phyloP scores from a whole-genome alignment of 2,113 vertebrate species.

The Chloebia gouldiae region DNA sequence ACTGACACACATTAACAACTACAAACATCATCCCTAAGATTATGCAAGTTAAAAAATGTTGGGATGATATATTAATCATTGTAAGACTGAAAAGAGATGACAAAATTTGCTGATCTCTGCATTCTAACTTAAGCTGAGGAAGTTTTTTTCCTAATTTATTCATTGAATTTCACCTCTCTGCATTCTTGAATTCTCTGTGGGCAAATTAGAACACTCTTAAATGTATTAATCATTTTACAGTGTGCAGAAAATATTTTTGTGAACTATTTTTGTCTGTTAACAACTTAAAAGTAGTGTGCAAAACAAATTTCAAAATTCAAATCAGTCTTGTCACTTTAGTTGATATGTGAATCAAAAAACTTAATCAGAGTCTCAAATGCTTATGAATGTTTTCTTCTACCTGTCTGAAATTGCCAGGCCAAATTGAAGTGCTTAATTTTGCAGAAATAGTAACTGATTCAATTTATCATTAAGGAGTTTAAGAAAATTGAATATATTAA shows the following conservation, averaged over 20 bases:
- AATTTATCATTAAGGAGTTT: background rate
- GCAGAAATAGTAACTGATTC: background rate
- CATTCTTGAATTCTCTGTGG: slow-evolving; percentile 5
- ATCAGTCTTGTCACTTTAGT: background rate
- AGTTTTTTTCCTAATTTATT: slow-evolving; percentile 61
- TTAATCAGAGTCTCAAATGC: background rate
- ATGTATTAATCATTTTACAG: slow-evolving; percentile 28
- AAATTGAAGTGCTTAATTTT: background rate
- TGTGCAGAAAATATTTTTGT: background rate
- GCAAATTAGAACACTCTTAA: slow-evolving; percentile 17
- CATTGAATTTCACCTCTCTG: slow-evolving; percentile 26
- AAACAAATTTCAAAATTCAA: background rate
- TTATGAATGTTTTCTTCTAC: background rate
- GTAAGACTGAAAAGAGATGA: background rate
- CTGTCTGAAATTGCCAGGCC: background rate
- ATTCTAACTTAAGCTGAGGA: background rate
- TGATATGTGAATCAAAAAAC: background rate
- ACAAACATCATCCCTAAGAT: background rate
- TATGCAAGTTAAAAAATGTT: background rate
- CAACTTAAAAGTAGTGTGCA: background rate
- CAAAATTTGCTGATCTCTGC: background rate
- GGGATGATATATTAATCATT: background rate
- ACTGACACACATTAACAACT: background rate
- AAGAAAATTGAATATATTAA: background rate
- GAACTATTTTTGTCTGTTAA: background rate